Percentiles rank a stretch among this genome's conserved stretches.
These are phyloP conservation scores for Harpalus rufipes DNA, from an alignment of 2,888 invertebrate species.

Conservation along the genomic window DNA sequence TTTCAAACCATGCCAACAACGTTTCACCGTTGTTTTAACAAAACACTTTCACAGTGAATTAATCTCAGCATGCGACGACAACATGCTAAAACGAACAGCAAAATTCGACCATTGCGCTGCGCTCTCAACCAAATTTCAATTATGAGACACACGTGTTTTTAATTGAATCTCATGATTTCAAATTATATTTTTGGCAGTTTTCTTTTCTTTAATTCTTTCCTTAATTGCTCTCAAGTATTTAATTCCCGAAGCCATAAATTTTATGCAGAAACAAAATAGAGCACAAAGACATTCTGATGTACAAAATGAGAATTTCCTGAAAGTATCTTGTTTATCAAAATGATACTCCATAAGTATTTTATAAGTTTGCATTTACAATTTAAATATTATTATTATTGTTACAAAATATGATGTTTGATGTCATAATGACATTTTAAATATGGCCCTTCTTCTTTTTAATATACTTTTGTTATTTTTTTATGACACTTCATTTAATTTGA, in stretches of 20 bases:
- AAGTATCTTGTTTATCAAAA: neutral
- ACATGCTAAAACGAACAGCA: conserved; percentile 24
- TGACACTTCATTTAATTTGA: too few relatives aligned
- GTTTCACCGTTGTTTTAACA: conserved; percentile 62
- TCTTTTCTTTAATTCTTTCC: neutral
- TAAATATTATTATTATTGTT: too few relatives aligned
- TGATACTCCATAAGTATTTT: neutral
- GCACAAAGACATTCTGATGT: neutral
- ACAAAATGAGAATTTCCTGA: neutral
- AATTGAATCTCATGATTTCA: conserved; percentile 37
- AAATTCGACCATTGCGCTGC: conserved; percentile 33
- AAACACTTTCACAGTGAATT: conserved; percentile 63
- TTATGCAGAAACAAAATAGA: neutral
- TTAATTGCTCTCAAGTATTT: conserved; percentile 21
- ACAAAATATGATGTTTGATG: too few relatives aligned
- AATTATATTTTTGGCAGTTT: conserved; percentile 29
- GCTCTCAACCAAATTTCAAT: conserved; percentile 13
- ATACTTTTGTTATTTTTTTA: too few relatives aligned
- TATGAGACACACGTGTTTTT: conserved; percentile 41
- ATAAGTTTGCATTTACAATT: too few relatives aligned
- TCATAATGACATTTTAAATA: too few relatives aligned
- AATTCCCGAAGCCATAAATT: neutral
- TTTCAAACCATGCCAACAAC: conserved; percentile 61
- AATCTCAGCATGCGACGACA: conserved; percentile 59
- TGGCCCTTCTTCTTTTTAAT: too few relatives aligned